These are phyloP conservation scores for Mercenaria mercenaria DNA, from an alignment of 1,140 invertebrate species.

Conservation along the genomic window DNA sequence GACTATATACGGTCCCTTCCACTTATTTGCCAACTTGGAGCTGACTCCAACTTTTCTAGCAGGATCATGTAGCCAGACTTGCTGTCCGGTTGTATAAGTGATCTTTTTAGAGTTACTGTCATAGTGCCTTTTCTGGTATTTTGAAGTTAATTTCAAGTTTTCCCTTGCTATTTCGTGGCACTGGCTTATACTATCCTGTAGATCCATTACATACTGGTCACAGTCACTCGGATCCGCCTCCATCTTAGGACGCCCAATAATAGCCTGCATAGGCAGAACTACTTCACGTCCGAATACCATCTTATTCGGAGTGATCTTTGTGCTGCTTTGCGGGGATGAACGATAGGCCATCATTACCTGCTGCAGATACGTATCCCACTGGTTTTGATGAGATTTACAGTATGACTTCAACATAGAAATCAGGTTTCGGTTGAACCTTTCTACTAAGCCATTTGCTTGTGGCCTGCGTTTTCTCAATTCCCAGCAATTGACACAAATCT, in stretches of 20 bases:
- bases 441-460: conserved; percentile 35
- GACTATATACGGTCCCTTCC: neutral
- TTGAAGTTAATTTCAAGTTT: no score
- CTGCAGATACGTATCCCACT: neutral
- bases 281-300: conserved; percentile 33
- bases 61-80: conserved; percentile 2
- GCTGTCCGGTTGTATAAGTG: neutral
- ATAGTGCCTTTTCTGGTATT: no score
- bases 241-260: neutral
- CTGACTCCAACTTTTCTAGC: neutral
- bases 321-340: neutral
- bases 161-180: neutral
- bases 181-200: neutral
- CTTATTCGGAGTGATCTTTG: conserved; percentile 23
- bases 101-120: no score
- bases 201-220: neutral
- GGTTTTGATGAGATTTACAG: neutral
- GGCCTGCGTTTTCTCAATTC: conserved; percentile 9
- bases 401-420: conserved; percentile 10
- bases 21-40: neutral
- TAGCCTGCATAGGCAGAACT: conserved; percentile 11
- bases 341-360: conserved; percentile 41
- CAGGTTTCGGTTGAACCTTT: conserved; percentile 12
- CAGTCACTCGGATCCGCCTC: neutral
- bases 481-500: neutral